Base-by-base conservation (phyloP, 2,888 invertebrate species). In the Clistopyga incitator region DNA sequence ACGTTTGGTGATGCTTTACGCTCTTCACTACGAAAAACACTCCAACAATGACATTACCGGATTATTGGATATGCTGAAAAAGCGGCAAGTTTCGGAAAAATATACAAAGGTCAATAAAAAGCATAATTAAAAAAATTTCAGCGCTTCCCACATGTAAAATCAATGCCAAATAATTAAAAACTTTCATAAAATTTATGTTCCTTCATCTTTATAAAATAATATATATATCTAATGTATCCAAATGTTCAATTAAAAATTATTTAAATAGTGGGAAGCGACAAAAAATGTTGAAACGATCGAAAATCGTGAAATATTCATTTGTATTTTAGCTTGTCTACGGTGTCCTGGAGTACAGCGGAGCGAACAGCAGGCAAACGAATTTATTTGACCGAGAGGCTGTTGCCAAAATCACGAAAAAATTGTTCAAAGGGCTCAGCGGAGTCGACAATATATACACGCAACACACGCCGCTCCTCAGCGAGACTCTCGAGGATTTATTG, bases 361-460 rank as follows among this genome's bases (percentile, higher is more conserved):
- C 96, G 23, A 97, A 97, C 91, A 95, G 96, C 0, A 94, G 98
- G 61, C 97, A 97, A 90, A 96, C 95, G 84, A 98, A 99, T 93
- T 94, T 98, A 82, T 98, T 98, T 91, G 97, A 97, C 2, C 95
- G 96, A 75, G 96, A 97, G 91, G 97, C 97, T 88, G 97, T 98
- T 67, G 96, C 96, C 0, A 97, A 98, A 90, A 98, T 99, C 88
- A 99, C 99, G 0, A 98, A 99, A 93, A 95, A 97, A 92, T 96
- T 96, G 90, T 97, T 96, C 91, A 98, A 97, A 95, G 98, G 97
- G 20, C 94, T 98, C 23, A 97, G 97, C 94, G 99, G 99, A 0
- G 99, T 99, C 0, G 99, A 99, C 92, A 99, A 99, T 94, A 98
- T 99, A 84, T 99, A 99, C 94, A 99, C 99, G 0, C 99, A 99